Conservation (phyloP, 2,888 invertebrate genomes). For the Protonemura montana region DNA sequence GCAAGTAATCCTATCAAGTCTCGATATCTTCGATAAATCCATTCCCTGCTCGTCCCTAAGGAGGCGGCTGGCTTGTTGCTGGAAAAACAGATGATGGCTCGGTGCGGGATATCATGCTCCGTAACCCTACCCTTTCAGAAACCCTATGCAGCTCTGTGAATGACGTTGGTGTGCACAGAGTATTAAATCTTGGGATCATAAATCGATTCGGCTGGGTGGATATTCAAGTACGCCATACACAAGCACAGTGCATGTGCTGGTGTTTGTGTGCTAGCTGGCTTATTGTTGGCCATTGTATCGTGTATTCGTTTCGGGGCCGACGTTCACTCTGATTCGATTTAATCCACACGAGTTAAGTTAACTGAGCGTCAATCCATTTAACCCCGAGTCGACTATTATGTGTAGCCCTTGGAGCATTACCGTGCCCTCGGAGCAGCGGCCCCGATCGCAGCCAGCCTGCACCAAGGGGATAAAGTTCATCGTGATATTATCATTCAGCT, state of each 20-base stretch:
- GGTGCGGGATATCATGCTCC: neutral
- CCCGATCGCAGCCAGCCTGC: neutral
- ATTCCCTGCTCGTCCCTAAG: neutral
- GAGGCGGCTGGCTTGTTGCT: neutral
- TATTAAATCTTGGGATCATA: slow-evolving; percentile 7
- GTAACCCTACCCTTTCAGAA: neutral
- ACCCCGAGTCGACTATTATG: neutral
- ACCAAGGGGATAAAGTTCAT: neutral
- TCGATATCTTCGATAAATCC: slow-evolving; percentile 4
- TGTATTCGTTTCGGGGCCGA: neutral
- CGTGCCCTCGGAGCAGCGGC: neutral
- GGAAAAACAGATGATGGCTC: neutral
- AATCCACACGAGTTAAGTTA: slow-evolving; percentile 7
- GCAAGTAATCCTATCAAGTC: slow-evolving; percentile 12
- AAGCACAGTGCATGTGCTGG: neutral
- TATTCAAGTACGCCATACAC: neutral
- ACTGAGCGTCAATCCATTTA: slow-evolving; percentile 4
- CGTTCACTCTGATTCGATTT: neutral
- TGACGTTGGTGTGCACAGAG: neutral
- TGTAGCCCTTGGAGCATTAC: neutral
- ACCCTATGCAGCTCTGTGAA: neutral
- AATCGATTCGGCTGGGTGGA: neutral
- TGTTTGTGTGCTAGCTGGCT: neutral
- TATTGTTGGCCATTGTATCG: slow-evolving; percentile 2
- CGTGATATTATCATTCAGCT: neutral